Conservation (phyloP, 2,113 vertebrate species). For the Artemisiospiza belli region DNA sequence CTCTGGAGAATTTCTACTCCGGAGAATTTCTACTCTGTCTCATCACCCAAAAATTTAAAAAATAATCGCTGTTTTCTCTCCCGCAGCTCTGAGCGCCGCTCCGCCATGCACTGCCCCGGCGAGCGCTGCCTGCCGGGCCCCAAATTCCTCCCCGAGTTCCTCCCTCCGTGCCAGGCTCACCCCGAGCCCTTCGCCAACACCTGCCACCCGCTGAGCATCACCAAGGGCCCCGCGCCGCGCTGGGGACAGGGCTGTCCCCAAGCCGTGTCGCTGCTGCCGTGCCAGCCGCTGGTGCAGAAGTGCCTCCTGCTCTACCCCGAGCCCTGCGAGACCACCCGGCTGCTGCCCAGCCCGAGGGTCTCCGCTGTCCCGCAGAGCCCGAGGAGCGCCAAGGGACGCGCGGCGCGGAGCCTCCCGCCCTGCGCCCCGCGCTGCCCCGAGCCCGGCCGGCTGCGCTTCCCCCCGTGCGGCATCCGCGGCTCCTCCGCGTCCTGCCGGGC, state of each 20-base stretch:
- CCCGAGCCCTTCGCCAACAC: neutral
- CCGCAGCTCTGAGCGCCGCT: neutral
- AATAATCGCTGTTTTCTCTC: neutral
- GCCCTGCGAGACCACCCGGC: neutral
- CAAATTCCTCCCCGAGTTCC: neutral
- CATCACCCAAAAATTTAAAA: too few relatives aligned
- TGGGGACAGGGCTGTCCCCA: neutral
- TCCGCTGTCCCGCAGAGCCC: fast-evolving
- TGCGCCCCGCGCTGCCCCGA: neutral
- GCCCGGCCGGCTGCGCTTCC: neutral
- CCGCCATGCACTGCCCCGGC: slow-evolving; percentile 27
- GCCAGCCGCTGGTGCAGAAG: neutral
- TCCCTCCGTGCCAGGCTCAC: neutral
- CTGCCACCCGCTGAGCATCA: neutral
- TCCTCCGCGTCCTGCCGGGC: neutral
- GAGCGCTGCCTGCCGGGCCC: neutral
- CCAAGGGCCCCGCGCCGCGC: neutral
- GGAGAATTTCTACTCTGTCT: too few relatives aligned
- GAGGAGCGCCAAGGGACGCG: fast-evolving
- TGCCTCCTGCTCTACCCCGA: neutral
- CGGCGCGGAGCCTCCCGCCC: neutral
- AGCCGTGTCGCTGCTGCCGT: neutral
- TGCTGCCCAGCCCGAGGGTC: neutral
- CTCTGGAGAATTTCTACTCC: too few relatives aligned
- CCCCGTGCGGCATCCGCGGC: neutral